Evolutionary conservation across 2,797 vertebrate genomes (phyloP), one percentile per base, ranked within the genome.

Genomic region (Anas bahamensis): DNA sequence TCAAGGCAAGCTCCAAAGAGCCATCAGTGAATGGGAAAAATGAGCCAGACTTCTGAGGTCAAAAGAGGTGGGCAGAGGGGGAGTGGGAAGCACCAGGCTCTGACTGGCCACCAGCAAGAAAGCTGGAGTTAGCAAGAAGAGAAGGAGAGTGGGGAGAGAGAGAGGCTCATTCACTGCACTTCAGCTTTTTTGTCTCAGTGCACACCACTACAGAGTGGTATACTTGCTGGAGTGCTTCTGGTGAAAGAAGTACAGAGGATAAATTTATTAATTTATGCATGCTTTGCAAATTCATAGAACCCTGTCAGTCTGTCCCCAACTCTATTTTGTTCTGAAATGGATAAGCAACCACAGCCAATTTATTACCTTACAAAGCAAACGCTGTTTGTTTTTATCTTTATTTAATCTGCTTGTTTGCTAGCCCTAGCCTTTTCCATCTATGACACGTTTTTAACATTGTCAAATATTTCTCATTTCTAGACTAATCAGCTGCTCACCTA

Each of bases 401-500:
- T 82, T 83, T 88, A 64, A 86, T 56, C 44, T 31, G 31, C 70
- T 75, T 89, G 63, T 63, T 57, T 83, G 64, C 75, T 50, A 78
- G 48, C 39, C 66, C 56, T 89, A 64, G 86, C 57, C 87, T 90
- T 85, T 71, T 91, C 81, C 11, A 2, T 73, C 42, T 8, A 2
- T 48, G 88, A 79, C 29, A 41, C 39, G 9, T 74, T 53, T 55
- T 79, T 81, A 60, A 69, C 24, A 12, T 35, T 69, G 42, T 44
- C 72, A 44, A 56, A 64, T 73, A 55, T 64, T 89, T 95, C 23
- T 75, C 53, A 90, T 91, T 72, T 95, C 69, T 55, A 91, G 63
- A 69, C 46, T 86, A 71, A 79, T 86, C 77, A 76, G 72, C 56
- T 35, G 50, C 68, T 94, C 77, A 70, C 59, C 52, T 59, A 55